Evolutionary conservation across 2,888 invertebrate genomes (phyloP).

Genomic region (Parelbella ahira): DNA sequence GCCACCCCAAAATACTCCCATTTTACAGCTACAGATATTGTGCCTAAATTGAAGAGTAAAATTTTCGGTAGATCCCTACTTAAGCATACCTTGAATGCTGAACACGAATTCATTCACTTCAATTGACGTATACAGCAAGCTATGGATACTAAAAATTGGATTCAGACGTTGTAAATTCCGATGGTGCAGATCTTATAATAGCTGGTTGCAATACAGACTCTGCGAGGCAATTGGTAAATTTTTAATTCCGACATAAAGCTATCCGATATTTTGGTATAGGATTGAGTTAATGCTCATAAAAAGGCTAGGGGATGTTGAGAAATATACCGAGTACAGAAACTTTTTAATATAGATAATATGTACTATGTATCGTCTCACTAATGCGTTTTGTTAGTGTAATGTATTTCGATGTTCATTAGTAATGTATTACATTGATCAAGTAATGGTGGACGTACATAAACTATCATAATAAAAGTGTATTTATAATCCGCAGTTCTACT

Average conservation of each 20-base stretch:
- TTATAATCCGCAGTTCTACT: too few relatives aligned
- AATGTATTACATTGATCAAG: too few relatives aligned
- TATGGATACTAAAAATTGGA: slow-evolving; percentile 29
- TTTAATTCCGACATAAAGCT: slow-evolving; percentile 62
- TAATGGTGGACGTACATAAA: too few relatives aligned
- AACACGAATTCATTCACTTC: slow-evolving; percentile 26
- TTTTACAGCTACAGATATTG: slow-evolving; percentile 51
- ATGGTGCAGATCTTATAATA: slow-evolving; percentile 28
- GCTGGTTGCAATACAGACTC: slow-evolving; percentile 31
- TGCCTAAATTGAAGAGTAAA: slow-evolving; percentile 27
- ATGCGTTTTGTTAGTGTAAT: too few relatives aligned
- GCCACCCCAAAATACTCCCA: slow-evolving; percentile 55
- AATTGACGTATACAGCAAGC: slow-evolving; percentile 22
- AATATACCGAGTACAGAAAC: too few relatives aligned
- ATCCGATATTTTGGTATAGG: slow-evolving; percentile 41
- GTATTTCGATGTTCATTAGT: too few relatives aligned
- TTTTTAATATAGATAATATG: too few relatives aligned
- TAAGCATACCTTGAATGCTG: slow-evolving; percentile 31
- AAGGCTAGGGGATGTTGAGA: slow-evolving; percentile 3
- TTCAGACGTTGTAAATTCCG: slow-evolving; percentile 29
- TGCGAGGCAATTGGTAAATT: slow-evolving; percentile 63
- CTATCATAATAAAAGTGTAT: too few relatives aligned
- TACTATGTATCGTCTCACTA: too few relatives aligned
- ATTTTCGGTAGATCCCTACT: slow-evolving; percentile 28
- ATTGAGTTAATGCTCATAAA: slow-evolving; percentile 27